phyloP scores from a whole-genome alignment of 2,113 vertebrate species.

The Columbina picui region DNA sequence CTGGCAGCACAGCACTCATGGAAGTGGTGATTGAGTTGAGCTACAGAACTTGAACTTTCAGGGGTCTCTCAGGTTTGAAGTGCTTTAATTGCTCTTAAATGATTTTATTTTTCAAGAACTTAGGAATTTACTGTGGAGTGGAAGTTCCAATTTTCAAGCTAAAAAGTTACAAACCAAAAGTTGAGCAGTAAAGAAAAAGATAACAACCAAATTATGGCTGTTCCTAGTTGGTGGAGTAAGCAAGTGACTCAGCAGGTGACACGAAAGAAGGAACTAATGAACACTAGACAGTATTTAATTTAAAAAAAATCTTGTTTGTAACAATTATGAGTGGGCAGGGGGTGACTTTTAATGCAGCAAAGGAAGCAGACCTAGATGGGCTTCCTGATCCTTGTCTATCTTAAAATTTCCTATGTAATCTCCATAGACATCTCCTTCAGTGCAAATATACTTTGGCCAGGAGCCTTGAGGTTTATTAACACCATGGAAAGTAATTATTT shows the following conservation, averaged over 20 bases:
- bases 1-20: neutral
- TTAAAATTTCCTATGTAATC: conserved; percentile 75
- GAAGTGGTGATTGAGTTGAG: neutral
- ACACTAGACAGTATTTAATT: neutral
- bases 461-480: conserved; percentile 73
- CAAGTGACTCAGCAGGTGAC: neutral
- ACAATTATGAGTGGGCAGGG: neutral
- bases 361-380: conserved; percentile 56
- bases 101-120: conserved; percentile 9
- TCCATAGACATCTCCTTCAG: conserved; percentile 64
- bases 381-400: conserved; percentile 66
- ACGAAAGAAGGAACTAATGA: neutral
- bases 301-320: neutral
- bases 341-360: neutral
- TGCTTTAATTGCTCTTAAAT: neutral
- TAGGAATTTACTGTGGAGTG: neutral
- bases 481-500: conserved; percentile 58
- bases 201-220: neutral
- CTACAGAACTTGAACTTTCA: neutral
- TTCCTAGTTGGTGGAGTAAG: neutral
- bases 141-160: neutral
- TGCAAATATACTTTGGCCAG: conserved; percentile 70
- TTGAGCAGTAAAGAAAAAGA: neutral
- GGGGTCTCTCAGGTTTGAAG: neutral
- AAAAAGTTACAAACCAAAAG: neutral